Percentiles rank a stretch among this genome's conserved stretches.
These are phyloP conservation scores for Lycophotia porphyrea DNA, from an alignment of 2,888 invertebrate species.

Conservation along the genomic window DNA sequence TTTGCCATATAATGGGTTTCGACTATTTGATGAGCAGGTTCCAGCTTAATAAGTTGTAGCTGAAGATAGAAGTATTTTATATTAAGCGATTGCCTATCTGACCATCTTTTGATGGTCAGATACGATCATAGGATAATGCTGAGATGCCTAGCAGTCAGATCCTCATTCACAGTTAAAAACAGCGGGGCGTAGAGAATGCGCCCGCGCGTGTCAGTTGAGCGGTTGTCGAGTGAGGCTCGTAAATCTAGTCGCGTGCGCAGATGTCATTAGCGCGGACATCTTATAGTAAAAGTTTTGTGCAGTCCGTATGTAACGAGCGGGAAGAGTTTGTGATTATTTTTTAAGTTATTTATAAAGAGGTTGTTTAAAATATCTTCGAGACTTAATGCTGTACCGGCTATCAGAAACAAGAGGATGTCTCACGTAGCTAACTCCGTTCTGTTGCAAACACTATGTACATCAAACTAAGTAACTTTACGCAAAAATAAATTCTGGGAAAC, in stretches of 20 bases:
- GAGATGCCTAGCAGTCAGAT: neutral
- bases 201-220: constrained; percentile 2
- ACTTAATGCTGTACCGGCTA: neutral
- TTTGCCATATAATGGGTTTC: too few relatives aligned
- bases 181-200: constrained; percentile 53
- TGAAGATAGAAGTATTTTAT: neutral
- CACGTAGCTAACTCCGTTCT: neutral
- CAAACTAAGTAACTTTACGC: too few relatives aligned
- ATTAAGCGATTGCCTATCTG: neutral
- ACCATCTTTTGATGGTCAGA: too few relatives aligned
- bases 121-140: neutral
- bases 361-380: neutral
- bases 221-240: constrained; percentile 11
- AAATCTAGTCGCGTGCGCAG: constrained; percentile 50
- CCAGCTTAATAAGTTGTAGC: neutral
- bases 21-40: neutral
- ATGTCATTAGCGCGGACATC: constrained; percentile 31
- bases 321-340: constrained; percentile 13
- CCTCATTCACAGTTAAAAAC: constrained; percentile 19
- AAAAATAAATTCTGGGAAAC: too few relatives aligned
- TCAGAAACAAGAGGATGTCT: neutral
- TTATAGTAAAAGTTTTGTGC: constrained; percentile 53
- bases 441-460: too few relatives aligned
- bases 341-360: constrained; percentile 1
- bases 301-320: neutral